A percentile compares a stretch with the other conserved stretches of the same genome.
These are phyloP conservation scores for Piezodorus guildinii DNA, from an alignment of 1,140 invertebrate species.

Conservation along the genomic window DNA sequence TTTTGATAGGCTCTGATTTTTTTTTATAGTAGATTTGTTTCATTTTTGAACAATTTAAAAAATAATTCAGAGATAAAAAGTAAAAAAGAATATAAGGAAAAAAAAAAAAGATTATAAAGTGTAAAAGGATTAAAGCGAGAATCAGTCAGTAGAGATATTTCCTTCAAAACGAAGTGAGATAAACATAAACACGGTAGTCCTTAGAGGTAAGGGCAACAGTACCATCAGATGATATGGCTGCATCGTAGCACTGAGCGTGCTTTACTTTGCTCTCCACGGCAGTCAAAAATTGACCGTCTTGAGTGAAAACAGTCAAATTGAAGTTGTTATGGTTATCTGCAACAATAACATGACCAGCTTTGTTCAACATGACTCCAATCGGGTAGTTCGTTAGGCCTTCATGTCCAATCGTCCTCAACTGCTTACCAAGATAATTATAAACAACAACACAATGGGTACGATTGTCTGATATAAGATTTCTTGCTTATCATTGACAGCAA, in stretches of 20 bases:
- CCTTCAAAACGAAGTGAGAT: conserved; percentile 37
- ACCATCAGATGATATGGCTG: conserved; percentile 95
- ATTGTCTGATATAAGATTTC: conserved; percentile 99
- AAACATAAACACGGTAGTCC: conserved; percentile 96
- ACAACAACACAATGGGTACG: conserved; percentile 98
- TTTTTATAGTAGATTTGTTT: background rate
- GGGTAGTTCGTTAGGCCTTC: conserved; percentile 99
- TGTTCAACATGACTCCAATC: conserved; percentile 96
- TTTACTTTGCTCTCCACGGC: conserved; percentile 98
- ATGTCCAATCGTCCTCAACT: conserved; percentile 91
- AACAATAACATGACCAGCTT: conserved; percentile 89
- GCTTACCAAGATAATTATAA: conserved; percentile 95
- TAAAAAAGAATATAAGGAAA: background rate
- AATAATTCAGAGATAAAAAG: background rate
- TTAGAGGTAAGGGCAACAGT: conserved; percentile 97
- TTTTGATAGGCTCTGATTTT: background rate
- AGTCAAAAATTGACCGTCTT: conserved; percentile 89
- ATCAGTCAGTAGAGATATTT: conserved; percentile 13
- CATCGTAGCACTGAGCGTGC: conserved; percentile 99
- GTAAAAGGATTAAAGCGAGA: conserved; percentile 9
- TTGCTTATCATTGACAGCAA: conserved; percentile 96
- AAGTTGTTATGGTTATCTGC: conserved; percentile 99
- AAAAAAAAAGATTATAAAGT: background rate
- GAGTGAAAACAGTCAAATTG: conserved; percentile 95
- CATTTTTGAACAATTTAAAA: background rate